Evolutionary conservation across 1,140 invertebrate genomes (phyloP).

Genomic region (Alviniconcha marisindica): DNA sequence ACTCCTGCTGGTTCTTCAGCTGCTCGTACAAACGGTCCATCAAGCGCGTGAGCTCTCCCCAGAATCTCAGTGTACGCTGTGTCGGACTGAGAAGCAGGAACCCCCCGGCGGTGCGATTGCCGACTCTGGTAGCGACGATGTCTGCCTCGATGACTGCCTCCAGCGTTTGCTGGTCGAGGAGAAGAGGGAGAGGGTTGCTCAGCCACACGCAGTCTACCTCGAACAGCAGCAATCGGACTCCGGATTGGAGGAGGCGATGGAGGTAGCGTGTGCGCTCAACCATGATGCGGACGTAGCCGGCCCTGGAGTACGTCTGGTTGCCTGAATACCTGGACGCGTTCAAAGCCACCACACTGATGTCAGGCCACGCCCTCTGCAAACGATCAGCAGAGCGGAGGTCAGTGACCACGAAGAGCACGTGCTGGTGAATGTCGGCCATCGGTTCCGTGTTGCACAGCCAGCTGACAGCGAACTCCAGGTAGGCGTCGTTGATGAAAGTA

Average conservation of each 20-base stretch:
- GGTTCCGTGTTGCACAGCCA: constrained; percentile 67
- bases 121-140: constrained; percentile 57
- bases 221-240: constrained; percentile 62
- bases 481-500: constrained; percentile 64
- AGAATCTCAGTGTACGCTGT: constrained; percentile 47
- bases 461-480: constrained; percentile 61
- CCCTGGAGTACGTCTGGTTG: constrained; percentile 53
- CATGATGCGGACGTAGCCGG: constrained; percentile 64
- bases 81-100: constrained; percentile 61
- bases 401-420: constrained; percentile 61
- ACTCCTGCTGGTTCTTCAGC: constrained; percentile 40
- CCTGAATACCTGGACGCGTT: not conserved
- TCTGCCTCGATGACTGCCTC: constrained; percentile 41
- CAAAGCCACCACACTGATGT: constrained; percentile 47
- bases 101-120: constrained; percentile 53
- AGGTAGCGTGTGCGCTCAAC: constrained; percentile 57
- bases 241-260: constrained; percentile 46
- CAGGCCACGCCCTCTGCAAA: constrained; percentile 56
- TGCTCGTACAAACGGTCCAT: constrained; percentile 46
- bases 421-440: constrained; percentile 57
- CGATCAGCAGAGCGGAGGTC: constrained; percentile 50
- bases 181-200: constrained; percentile 52
- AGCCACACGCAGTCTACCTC: constrained; percentile 68
- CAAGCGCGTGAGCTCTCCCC: constrained; percentile 49
- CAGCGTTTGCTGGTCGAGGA: constrained; percentile 38